Evolutionary conservation across 2,113 vertebrate species (phyloP).

Genomic region (Malurus elegans): DNA sequence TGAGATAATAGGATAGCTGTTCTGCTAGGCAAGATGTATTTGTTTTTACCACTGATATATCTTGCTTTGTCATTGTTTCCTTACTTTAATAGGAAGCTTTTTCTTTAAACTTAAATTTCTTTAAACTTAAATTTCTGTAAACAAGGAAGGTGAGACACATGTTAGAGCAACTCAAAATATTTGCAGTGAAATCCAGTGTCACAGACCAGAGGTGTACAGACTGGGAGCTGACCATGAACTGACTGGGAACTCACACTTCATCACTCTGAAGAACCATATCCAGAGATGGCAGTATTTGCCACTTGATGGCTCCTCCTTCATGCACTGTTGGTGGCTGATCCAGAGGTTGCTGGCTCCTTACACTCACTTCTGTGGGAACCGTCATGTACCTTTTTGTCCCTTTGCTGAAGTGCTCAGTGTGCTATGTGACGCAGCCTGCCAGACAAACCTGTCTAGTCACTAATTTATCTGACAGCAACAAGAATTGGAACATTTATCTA

Average conservation of each 20-base stretch:
- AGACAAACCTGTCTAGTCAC: neutral
- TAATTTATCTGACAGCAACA: neutral
- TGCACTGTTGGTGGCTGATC: neutral
- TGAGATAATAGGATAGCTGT: conserved; percentile 36
- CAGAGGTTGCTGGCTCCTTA: neutral
- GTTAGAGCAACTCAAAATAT: neutral
- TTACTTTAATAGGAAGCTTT: neutral
- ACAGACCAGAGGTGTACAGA: neutral
- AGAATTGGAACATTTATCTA: neutral
- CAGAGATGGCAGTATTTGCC: neutral
- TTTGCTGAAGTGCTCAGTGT: neutral
- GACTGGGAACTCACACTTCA: neutral
- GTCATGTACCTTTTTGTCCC: neutral
- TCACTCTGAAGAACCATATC: neutral
- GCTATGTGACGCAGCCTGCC: neutral
- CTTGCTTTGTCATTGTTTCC: conserved; percentile 8
- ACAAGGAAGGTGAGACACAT: neutral
- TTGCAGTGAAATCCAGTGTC: neutral
- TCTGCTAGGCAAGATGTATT: conserved; percentile 4
- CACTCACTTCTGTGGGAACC: neutral
- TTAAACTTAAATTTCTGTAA: neutral
- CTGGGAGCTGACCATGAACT: neutral
- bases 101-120: neutral
- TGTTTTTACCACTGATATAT: neutral
- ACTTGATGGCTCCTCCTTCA: neutral